A percentile compares a stretch with the other conserved stretches of the same genome.
Evolutionary conservation across 1,140 invertebrate species (phyloP).

Genomic region (Gonatopus flavifemur): DNA sequence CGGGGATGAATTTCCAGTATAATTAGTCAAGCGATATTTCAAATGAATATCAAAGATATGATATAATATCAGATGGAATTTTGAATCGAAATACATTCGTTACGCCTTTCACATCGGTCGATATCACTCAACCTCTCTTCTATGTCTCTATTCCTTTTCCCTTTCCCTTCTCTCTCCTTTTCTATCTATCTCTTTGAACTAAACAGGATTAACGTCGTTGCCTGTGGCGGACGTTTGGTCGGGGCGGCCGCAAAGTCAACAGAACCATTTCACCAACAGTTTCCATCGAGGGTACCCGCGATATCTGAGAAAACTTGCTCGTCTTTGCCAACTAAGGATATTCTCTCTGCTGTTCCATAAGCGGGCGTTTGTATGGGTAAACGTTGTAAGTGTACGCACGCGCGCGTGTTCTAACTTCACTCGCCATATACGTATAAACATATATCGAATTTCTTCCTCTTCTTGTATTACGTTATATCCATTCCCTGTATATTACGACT

Average conservation of each 20-base stretch:
- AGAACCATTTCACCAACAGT: conserved; percentile 16
- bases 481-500: not conserved
- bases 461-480: too few relatives aligned
- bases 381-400: too few relatives aligned
- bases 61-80: too few relatives aligned
- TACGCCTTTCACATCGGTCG: too few relatives aligned
- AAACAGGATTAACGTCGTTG: conserved; percentile 28
- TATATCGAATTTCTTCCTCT: conserved; percentile 6
- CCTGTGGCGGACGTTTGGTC: conserved; percentile 6
- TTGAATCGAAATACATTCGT: too few relatives aligned
- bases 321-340: conserved; percentile 6
- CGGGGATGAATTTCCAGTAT: not conserved
- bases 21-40: not conserved
- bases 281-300: conserved; percentile 4
- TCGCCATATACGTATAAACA: conserved; percentile 3
- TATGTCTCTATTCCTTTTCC: not conserved
- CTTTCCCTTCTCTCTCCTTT: not conserved
- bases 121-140: too few relatives aligned
- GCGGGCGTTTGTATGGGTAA: too few relatives aligned
- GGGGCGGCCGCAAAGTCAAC: conserved; percentile 16
- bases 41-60: not conserved
- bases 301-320: conserved; percentile 3
- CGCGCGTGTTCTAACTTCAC: not conserved
- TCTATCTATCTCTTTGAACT: conserved; percentile 2
- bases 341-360: not conserved